phyloP scores from a whole-genome alignment of 2,797 vertebrate species.

The Muscicapa comitata region DNA sequence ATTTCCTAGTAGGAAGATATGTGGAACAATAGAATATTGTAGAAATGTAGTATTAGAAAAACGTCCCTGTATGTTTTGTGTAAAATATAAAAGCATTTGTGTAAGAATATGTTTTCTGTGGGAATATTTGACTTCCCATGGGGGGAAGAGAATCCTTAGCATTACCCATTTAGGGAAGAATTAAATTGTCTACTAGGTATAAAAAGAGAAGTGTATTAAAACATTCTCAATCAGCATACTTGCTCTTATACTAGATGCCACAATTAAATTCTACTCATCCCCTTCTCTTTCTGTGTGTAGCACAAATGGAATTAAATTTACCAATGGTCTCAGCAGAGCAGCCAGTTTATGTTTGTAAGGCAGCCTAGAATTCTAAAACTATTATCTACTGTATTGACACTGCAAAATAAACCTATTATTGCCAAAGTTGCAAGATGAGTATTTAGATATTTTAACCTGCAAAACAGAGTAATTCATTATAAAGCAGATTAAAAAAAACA shows the following conservation, averaged over 20 bases:
- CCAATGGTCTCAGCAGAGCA: neutral
- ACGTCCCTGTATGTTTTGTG: neutral
- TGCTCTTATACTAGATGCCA: neutral
- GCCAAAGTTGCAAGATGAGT: neutral
- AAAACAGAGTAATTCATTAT: constrained; percentile 8
- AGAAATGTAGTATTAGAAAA: neutral
- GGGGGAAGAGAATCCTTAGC: neutral
- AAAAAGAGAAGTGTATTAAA: neutral
- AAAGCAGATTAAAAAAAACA: neutral
- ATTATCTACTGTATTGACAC: neutral
- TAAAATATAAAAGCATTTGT: neutral
- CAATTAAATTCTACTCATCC: constrained; percentile 7
- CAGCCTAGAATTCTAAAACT: constrained; percentile 2
- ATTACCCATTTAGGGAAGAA: neutral
- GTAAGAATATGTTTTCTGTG: neutral
- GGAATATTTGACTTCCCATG: neutral
- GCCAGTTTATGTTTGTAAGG: neutral
- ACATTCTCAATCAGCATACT: neutral
- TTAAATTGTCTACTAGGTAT: neutral
- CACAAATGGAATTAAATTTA: constrained; percentile 26
- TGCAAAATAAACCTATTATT: neutral
- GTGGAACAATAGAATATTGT: neutral
- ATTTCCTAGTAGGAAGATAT: neutral
- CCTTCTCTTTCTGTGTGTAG: neutral
- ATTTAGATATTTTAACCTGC: neutral